These are phyloP conservation scores for Drosophila glabriapex DNA, from an alignment of 2,888 invertebrate species.

Conservation along the genomic window DNA sequence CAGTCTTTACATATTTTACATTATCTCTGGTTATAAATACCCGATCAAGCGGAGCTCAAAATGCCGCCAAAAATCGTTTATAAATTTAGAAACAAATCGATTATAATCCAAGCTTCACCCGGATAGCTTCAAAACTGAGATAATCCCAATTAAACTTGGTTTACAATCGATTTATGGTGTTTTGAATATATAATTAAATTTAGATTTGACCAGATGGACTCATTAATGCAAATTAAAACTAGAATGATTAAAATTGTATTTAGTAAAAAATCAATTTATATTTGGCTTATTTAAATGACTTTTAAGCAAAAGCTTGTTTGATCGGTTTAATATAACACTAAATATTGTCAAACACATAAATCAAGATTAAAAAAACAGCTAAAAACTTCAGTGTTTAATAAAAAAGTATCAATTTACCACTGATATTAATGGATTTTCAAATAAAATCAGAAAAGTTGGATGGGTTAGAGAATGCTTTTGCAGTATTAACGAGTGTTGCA, in stretches of 20 bases:
- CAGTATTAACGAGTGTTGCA: background rate
- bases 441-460: background rate
- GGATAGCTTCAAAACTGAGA: background rate
- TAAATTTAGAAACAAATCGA: background rate
- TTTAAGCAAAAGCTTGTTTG: constrained; percentile 1
- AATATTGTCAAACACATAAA: background rate
- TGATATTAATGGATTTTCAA: background rate
- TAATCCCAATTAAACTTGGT: background rate
- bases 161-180: background rate
- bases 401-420: background rate
- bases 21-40: background rate
- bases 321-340: background rate
- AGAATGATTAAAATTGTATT: background rate
- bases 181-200: constrained; percentile 2
- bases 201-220: constrained; percentile 1
- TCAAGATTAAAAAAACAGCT: background rate
- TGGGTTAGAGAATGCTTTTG: background rate
- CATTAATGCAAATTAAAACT: constrained; percentile 1
- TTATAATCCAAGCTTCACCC: background rate
- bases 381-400: background rate
- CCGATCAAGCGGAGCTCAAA: background rate
- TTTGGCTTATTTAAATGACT: constrained; percentile 2
- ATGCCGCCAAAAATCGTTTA: background rate
- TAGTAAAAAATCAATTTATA: background rate
- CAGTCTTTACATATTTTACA: background rate